Percentiles rank a stretch among this genome's conserved stretches.
Conservation (phyloP, 1,140 invertebrate genomes). For the Cydia fagiglandana region DNA sequence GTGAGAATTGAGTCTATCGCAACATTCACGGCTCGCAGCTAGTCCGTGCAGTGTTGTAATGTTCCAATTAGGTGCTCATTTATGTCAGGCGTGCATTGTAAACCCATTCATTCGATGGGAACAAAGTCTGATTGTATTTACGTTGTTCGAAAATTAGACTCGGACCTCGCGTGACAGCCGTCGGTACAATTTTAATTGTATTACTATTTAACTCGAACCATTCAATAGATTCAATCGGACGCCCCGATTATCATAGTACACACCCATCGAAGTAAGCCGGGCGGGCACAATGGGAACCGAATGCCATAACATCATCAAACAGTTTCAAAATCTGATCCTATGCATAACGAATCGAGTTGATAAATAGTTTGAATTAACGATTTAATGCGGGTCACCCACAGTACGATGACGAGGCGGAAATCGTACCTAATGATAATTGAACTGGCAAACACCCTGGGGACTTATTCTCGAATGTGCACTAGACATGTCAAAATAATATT, state of each 20-base stretch:
- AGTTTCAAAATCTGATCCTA: conserved; percentile 78
- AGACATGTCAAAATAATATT: background rate
- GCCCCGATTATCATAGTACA: conserved; percentile 70
- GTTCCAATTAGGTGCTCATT: conserved; percentile 77
- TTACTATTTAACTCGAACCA: conserved; percentile 47
- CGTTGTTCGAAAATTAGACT: conserved; percentile 58
- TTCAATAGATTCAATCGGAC: conserved; percentile 68
- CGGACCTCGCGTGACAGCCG: conserved; percentile 47
- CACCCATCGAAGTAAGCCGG: conserved; percentile 72
- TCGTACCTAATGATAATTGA: conserved; percentile 77
- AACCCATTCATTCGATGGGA: conserved; percentile 69
- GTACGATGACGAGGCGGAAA: conserved; percentile 70
- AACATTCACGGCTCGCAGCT: conserved; percentile 53
- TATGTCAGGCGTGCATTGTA: conserved; percentile 74
- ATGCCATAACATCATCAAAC: conserved; percentile 77
- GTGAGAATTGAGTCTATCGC: conserved; percentile 55
- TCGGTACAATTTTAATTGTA: conserved; percentile 31
- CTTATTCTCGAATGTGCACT: conserved; percentile 2
- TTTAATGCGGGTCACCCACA: conserved; percentile 78
- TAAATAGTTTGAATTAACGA: conserved; percentile 80
- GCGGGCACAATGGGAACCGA: conserved; percentile 60
- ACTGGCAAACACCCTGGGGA: conserved; percentile 75
- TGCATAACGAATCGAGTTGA: conserved; percentile 78
- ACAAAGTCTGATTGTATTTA: conserved; percentile 71
- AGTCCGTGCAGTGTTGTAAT: conserved; percentile 65